Conservation (phyloP, 1,140 invertebrate genomes). For the Periplaneta americana region DNA sequence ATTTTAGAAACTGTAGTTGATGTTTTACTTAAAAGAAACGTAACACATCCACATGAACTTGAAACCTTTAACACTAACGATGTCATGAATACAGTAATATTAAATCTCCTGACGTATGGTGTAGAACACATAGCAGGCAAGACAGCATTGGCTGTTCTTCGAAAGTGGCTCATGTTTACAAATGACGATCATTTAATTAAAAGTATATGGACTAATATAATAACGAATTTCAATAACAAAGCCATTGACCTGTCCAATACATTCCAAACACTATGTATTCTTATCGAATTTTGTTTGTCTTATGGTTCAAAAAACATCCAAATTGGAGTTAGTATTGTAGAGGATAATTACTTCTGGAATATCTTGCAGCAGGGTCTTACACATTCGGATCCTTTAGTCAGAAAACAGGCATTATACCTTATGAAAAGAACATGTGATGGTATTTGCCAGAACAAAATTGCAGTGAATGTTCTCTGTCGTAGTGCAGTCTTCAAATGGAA, state of each 20-base stretch:
- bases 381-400: conserved; percentile 10
- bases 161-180: neutral
- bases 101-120: neutral
- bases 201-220: conserved; percentile 1
- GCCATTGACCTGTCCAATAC: neutral
- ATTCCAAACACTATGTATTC: neutral
- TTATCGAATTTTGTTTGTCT: conserved; percentile 5
- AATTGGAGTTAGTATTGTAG: neutral
- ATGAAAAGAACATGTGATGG: conserved; percentile 31
- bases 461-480: neutral
- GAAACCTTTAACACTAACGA: neutral
- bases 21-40: neutral
- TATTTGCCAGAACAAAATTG: conserved; percentile 12
- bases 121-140: neutral
- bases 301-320: neutral
- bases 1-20: neutral
- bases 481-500: conserved; percentile 22
- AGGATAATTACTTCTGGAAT: conserved; percentile 22
- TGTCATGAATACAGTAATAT: neutral
- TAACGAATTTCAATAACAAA: neutral
- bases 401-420: conserved; percentile 36
- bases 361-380: conserved; percentile 21
- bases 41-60: neutral
- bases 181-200: neutral
- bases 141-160: neutral